These are phyloP conservation scores for Aplysina aerophoba DNA, from an alignment of 37 sponge, comb jelly and placozoan species.

Conservation along the genomic window DNA sequence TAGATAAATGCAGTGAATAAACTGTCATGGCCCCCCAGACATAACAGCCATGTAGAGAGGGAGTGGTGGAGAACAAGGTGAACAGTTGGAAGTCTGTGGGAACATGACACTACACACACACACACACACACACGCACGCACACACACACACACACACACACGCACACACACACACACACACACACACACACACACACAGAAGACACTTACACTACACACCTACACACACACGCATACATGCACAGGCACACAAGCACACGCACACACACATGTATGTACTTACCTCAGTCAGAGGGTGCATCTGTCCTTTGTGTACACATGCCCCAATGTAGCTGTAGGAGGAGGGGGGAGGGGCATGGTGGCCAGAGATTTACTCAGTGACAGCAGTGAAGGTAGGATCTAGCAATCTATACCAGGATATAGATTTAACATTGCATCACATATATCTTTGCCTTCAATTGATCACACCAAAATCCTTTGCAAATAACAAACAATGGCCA, in stretches of 20 bases:
- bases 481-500: too few relatives aligned
- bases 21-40: neutral
- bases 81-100: too few relatives aligned
- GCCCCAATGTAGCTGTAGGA: slow-evolving; percentile 71
- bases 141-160: neutral
- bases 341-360: too few relatives aligned
- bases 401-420: too few relatives aligned
- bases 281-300: slow-evolving; percentile 89
- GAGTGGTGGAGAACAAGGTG: too few relatives aligned
- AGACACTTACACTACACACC: neutral
- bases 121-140: neutral
- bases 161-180: neutral
- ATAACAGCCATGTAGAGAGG: too few relatives aligned
- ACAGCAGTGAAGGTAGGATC: too few relatives aligned
- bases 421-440: too few relatives aligned
- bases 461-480: too few relatives aligned
- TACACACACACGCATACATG: neutral
- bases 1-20: neutral
- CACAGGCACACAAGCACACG: neutral
- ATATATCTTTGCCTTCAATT: too few relatives aligned
- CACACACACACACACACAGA: slow-evolving; percentile 19
- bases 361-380: too few relatives aligned
- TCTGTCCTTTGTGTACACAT: slow-evolving; percentile 78
- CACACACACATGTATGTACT: too few relatives aligned
- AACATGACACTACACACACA: neutral